These are phyloP conservation scores for Echinarachnius parma DNA, from an alignment of 53 echinoderm and acorn worm species.

Conservation along the genomic window DNA sequence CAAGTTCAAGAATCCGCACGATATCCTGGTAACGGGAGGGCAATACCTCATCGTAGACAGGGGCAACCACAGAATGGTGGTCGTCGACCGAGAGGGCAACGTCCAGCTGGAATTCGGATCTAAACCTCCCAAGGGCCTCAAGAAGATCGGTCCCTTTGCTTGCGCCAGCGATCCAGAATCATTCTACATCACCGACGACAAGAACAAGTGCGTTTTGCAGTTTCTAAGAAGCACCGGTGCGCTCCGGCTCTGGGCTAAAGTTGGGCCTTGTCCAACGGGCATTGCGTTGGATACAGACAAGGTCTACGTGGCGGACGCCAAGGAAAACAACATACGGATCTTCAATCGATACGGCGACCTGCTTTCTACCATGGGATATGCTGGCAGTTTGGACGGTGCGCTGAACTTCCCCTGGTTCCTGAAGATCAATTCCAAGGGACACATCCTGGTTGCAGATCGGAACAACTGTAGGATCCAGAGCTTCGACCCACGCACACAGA, in stretches of 20 bases:
- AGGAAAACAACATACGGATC: slow-evolving; percentile 29
- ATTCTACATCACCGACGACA: slow-evolving; percentile 35
- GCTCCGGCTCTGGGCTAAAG: slow-evolving; percentile 29
- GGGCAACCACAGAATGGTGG: slow-evolving; percentile 45
- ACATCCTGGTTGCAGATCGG: slow-evolving; percentile 44
- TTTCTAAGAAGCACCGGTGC: slow-evolving; percentile 14
- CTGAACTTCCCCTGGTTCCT: slow-evolving; percentile 46
- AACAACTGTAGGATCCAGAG: slow-evolving; percentile 48
- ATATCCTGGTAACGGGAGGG: slow-evolving; percentile 21
- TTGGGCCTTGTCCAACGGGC: slow-evolving; percentile 42
- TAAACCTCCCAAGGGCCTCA: slow-evolving; percentile 2
- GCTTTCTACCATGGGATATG: slow-evolving; percentile 18
- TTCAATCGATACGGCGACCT: slow-evolving; percentile 19
- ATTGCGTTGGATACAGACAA: slow-evolving; percentile 27
- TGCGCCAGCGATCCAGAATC: slow-evolving; percentile 18
- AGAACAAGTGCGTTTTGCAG: slow-evolving; percentile 25
- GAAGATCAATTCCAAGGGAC: slow-evolving; percentile 31
- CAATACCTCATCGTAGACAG: slow-evolving; percentile 46
- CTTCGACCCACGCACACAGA: slow-evolving; percentile 22
- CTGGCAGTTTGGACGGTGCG: slow-evolving; percentile 14
- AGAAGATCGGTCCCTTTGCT: slow-evolving; percentile 39
- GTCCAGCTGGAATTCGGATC: slow-evolving; percentile 43
- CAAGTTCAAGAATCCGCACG: slow-evolving; percentile 50
- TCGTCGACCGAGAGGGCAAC: slow-evolving; percentile 27
- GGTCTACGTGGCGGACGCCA: slow-evolving; percentile 47